Conservation (phyloP, 2,113 vertebrate genomes). For the Gadus chalcogrammus region DNA sequence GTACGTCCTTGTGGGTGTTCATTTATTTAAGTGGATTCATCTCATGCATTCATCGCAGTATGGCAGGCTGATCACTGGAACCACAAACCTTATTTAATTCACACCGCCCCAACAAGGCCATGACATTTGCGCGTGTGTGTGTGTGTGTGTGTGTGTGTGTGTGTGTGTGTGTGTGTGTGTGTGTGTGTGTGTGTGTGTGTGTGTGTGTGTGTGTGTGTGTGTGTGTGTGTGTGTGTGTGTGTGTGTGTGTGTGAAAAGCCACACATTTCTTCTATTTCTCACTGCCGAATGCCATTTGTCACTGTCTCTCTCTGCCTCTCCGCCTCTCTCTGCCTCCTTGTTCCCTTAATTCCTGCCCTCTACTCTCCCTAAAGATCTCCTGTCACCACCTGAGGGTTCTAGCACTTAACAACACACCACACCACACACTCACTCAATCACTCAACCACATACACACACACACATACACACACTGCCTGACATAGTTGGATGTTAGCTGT, state of each 20-base stretch:
- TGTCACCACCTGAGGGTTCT: conserved; percentile 27
- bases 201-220: neutral
- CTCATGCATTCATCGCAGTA: neutral
- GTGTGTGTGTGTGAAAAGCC: conserved; percentile 1
- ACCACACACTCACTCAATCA: conserved; percentile 9
- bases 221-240: conserved; percentile 2
- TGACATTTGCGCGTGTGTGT: conserved; percentile 1
- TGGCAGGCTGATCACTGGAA: conserved; percentile 34
- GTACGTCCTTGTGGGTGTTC: neutral
- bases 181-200: conserved; percentile 4
- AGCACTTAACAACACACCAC: conserved; percentile 14
- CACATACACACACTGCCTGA: neutral
- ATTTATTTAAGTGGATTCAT: conserved; percentile 33
- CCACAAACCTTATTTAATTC: conserved; percentile 35
- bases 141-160: neutral
- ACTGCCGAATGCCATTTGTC: conserved; percentile 46
- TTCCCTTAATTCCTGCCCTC: conserved; percentile 13
- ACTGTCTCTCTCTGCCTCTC: conserved; percentile 22
- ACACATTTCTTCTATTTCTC: conserved; percentile 31
- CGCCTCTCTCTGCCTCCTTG: neutral
- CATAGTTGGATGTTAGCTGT: neutral
- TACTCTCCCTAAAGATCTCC: conserved; percentile 19
- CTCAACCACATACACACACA: conserved; percentile 19
- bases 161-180: conserved; percentile 5
- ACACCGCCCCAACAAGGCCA: conserved; percentile 23